Conservation (phyloP, 2,113 vertebrate genomes). For the Chionodraco myersi region DNA sequence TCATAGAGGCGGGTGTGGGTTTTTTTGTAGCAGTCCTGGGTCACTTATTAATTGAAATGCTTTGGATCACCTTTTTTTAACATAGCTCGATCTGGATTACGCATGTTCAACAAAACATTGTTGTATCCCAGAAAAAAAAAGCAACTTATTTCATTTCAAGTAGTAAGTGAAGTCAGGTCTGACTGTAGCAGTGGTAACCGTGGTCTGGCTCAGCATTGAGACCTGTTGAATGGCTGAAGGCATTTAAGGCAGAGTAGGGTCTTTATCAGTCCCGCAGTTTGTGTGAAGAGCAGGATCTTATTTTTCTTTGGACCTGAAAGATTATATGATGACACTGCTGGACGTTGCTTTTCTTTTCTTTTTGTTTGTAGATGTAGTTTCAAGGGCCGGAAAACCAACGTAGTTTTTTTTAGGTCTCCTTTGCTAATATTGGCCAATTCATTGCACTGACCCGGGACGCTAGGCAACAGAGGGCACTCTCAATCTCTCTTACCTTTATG, state of each 20-base stretch:
- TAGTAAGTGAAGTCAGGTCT: slow-evolving; percentile 39
- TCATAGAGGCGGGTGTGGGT: slow-evolving; percentile 72
- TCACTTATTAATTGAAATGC: slow-evolving; percentile 49
- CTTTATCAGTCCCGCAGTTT: slow-evolving; percentile 42
- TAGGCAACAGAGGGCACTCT: slow-evolving; percentile 82
- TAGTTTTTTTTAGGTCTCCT: slow-evolving; percentile 49
- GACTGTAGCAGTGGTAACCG: slow-evolving; percentile 62
- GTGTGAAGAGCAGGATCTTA: slow-evolving; percentile 49
- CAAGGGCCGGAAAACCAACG: slow-evolving; percentile 46
- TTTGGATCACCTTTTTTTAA: slow-evolving; percentile 48
- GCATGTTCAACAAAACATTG: slow-evolving; percentile 14
- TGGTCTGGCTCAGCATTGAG: slow-evolving; percentile 65
- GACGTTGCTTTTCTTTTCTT: slow-evolving; percentile 38
- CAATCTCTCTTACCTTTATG: slow-evolving; percentile 83
- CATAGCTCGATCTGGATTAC: neutral
- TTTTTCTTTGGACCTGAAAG: slow-evolving; percentile 68
- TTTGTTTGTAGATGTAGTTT: slow-evolving; percentile 28
- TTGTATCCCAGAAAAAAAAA: slow-evolving; percentile 11
- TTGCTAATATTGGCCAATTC: slow-evolving; percentile 68
- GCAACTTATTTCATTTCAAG: slow-evolving; percentile 19
- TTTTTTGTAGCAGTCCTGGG: slow-evolving; percentile 73
- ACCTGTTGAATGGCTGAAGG: slow-evolving; percentile 55
- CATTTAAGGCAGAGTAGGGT: slow-evolving; percentile 44
- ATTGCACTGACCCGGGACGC: slow-evolving; percentile 83
- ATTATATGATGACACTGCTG: slow-evolving; percentile 59